Base-by-base conservation (phyloP, 2,797 vertebrate genomes). In the Enteromius unitaeniatus region DNA sequence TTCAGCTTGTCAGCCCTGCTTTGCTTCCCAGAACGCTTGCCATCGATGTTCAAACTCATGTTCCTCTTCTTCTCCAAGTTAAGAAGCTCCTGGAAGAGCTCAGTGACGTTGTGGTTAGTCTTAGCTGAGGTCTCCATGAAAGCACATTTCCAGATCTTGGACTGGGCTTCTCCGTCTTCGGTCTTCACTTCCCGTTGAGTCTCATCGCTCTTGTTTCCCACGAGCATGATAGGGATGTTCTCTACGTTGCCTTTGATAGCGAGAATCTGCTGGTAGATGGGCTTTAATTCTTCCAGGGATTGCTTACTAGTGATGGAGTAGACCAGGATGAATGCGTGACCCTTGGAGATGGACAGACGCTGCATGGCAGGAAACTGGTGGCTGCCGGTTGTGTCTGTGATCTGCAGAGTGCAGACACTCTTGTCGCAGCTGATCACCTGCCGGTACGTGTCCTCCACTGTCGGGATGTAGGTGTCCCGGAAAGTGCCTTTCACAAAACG, bases 81-180 rank as follows among this genome's bases (percentile, higher is more conserved):
- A 77, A 99, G 97, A 84, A 99, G 96, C 96, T 99, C 97, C 93
- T 99, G 97, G 93, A 99, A 99, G 87, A 99, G 96, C 95, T 99
- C 97, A 53, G 97, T 97, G 73, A 99, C 97, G 4, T 99, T 99
- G 95, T 99, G 96, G 95, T 99, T 98, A 95, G 97, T 98, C 94
- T 99, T 99, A 93, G 97, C 97, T 0, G 97, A 99, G 19, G 97
- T 99, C 93, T 99, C 97, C 97, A 99, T 99, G 93, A 99, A 99
- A 90, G 97, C 97, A 89, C 97, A 99, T 86, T 98, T 97, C 97
- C 97, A 99, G 90, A 96, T 94, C 92, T 95, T 95, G 84, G 97
- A 97, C 95, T 98, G 82, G 2, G 97, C 97, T 88, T 98, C 97
- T 0, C 97, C 97, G 6, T 98, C 97, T 77, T 95, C 93, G 64